Conservation (phyloP, 2,113 vertebrate genomes). For the Triplophysa rosa region DNA sequence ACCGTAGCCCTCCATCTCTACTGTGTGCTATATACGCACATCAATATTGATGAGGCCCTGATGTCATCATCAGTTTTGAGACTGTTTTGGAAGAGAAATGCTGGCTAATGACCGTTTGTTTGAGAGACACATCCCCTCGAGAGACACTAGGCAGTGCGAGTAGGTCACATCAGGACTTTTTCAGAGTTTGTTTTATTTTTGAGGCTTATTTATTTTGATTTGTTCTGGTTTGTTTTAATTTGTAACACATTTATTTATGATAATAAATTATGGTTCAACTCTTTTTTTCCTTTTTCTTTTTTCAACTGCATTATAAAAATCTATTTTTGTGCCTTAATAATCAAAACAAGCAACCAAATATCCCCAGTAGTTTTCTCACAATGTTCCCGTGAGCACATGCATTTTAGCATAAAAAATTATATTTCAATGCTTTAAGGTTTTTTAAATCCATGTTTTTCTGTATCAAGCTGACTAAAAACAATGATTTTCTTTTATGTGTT, state of each 20-base stretch:
- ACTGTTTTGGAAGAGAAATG: slow-evolving; percentile 49
- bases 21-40: slow-evolving; percentile 81
- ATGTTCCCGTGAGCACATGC: too few species aligned
- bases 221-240: not conserved
- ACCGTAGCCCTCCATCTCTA: slow-evolving; percentile 77
- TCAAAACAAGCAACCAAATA: not conserved
- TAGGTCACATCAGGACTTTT: not conserved
- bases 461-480: too few species aligned
- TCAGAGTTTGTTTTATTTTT: not conserved
- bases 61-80: slow-evolving; percentile 89
- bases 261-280: not conserved
- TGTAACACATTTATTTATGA: not conserved
- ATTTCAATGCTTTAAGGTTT: too few species aligned
- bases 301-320: not conserved
- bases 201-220: not conserved
- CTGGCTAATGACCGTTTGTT: slow-evolving; percentile 45
- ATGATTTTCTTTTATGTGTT: too few species aligned
- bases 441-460: too few species aligned
- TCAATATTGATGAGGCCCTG: slow-evolving; percentile 91
- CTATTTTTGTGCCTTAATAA: too few species aligned
- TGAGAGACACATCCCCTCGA: not conserved
- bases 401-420: too few species aligned
- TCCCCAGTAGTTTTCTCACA: not conserved
- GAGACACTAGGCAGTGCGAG: not conserved
- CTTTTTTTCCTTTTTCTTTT: not conserved